Evolutionary conservation across 2,888 invertebrate genomes (phyloP), one percentile per base, ranked within the genome.

Genomic region (Mayetiola destructor): DNA sequence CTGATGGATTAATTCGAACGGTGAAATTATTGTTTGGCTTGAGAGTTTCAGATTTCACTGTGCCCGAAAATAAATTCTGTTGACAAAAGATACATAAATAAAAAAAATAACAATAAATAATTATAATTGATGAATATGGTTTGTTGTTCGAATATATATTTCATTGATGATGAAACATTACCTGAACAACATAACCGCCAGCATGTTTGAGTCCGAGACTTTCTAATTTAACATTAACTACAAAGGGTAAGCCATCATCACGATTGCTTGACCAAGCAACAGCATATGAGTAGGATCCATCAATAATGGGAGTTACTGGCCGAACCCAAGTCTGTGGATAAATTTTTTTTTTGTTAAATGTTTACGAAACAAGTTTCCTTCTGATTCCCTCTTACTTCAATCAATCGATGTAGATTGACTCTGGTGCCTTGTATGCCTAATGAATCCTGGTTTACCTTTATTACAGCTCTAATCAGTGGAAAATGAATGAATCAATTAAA

Each of bases 401-500:
- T 69, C 20, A 66, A 60, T 20, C 68, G 68, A 60, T 73, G 76
- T 56, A 69, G 66, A 21, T 68, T 61, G 20, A 77, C 60, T 54
- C 79, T 69, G 53, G 66, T 68, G 3, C 84, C 85, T 67, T 82
- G 81, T 54, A 79, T 75, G 6, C 84, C 85, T 57, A 82, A 64
- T 2, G 70, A 67, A 69, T 85, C 85, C 68, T 85, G 85, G 69
- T 83, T 80, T 9, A 85, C 76, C 10, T 75, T 75, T 62, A 85
- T 81, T 0, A 80, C 71, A 8, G 65, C 64, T 3, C 71, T 71
- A 4, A 59, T 59, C 55, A 27, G 6, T 14, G 21, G 32, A 29
- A 21, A 2, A 10, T n/a, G n/a, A n/a, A n/a, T n/a, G n/a, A n/a
- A 29, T 56, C 10, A 2, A 52, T 35, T 14, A 39, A 39, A 40